phyloP scores from a whole-genome alignment of 1,140 invertebrate species.

The Danaus plexippus region DNA sequence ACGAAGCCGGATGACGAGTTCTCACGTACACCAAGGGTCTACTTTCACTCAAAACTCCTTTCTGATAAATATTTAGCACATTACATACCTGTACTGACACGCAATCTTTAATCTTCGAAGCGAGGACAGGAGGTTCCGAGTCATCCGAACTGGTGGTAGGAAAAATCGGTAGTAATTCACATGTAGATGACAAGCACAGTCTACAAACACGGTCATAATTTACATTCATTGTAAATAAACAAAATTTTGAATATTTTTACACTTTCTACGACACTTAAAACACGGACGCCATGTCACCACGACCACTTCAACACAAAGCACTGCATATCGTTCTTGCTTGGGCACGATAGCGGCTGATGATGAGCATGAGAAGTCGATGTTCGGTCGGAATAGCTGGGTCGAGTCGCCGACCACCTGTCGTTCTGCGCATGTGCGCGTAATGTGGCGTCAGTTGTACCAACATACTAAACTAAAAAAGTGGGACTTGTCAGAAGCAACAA shows the following conservation, averaged over 20 bases:
- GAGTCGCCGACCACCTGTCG: constrained; percentile 69
- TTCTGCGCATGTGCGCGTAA: constrained; percentile 70
- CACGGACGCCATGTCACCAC: constrained; percentile 69
- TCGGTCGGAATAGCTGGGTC: constrained; percentile 64
- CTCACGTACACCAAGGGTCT: constrained; percentile 64
- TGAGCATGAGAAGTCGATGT: constrained; percentile 70
- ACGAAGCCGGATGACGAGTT: constrained; percentile 68
- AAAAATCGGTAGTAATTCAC: constrained; percentile 72
- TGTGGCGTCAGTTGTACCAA: constrained; percentile 53
- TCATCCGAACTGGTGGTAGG: constrained; percentile 72
- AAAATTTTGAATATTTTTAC: constrained; percentile 42
- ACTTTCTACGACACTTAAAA: constrained; percentile 51
- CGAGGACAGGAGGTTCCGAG: constrained; percentile 69
- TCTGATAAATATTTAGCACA: constrained; percentile 39
- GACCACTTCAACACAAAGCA: constrained; percentile 69
- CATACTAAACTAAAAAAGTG: constrained; percentile 36
- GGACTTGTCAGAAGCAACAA: constrained; percentile 31
- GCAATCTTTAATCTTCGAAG: constrained; percentile 74
- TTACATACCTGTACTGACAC: constrained; percentile 75
- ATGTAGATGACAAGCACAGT: constrained; percentile 74
- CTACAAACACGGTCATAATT: constrained; percentile 74
- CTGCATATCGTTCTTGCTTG: constrained; percentile 66
- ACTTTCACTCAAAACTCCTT: constrained; percentile 65
- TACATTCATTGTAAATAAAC: constrained; percentile 69
- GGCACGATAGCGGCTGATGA: constrained; percentile 69